Evolutionary conservation across 2,888 invertebrate genomes (phyloP).

Genomic region (Ophion obscuratus): DNA sequence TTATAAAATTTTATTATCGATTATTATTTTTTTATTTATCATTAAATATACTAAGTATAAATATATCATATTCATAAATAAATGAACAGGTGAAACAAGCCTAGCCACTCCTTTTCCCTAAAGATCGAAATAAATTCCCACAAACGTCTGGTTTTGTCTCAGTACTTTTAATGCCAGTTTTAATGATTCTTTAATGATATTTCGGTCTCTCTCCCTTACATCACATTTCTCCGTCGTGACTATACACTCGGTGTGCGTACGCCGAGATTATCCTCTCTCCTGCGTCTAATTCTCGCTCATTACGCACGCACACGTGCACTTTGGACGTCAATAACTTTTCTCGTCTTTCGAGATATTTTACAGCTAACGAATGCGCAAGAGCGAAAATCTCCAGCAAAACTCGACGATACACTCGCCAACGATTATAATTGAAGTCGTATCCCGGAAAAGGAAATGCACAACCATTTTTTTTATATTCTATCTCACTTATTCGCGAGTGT

Average conservation of each 20-base stretch:
- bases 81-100: too few relatives aligned
- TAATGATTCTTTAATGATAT: constrained; percentile 27
- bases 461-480: not conserved
- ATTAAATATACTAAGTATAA: too few relatives aligned
- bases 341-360: constrained; percentile 12
- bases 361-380: not conserved
- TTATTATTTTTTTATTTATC: too few relatives aligned
- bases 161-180: not conserved
- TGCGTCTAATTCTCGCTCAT: constrained; percentile 4
- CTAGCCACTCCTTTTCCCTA: too few relatives aligned
- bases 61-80: too few relatives aligned
- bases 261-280: constrained; percentile 1
- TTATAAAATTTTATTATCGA: too few relatives aligned
- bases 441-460: constrained; percentile 8
- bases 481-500: not conserved
- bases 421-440: not conserved
- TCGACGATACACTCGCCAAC: not conserved
- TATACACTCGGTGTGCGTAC: constrained; percentile 22
- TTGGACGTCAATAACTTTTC: constrained; percentile 34
- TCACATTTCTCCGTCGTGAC: constrained; percentile 42
- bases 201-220: constrained; percentile 31
- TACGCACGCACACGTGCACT: constrained; percentile 14
- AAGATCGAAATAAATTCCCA: not conserved
- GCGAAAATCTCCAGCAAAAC: not conserved
- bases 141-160: not conserved